Conservation (phyloP, 2,797 vertebrate species). For the Pseudopleuronectes americanus region DNA sequence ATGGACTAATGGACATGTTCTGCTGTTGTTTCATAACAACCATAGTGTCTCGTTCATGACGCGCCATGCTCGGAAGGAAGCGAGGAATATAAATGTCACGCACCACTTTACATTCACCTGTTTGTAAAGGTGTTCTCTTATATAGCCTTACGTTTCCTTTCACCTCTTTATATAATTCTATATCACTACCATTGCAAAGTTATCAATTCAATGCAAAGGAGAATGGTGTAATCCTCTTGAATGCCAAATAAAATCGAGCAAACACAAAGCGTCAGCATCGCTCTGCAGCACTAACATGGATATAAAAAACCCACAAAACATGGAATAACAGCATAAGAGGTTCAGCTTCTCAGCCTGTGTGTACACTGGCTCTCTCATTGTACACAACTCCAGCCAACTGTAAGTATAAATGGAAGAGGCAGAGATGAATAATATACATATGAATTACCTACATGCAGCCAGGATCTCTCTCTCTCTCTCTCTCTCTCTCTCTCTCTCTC, state of each 20-base stretch:
- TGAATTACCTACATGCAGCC: slow-evolving; percentile 73
- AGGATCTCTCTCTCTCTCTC: slow-evolving; percentile 23
- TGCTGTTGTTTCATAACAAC: slow-evolving; percentile 43
- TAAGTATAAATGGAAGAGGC: slow-evolving; percentile 76
- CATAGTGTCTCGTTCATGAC: slow-evolving; percentile 32
- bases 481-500: slow-evolving; percentile 9
- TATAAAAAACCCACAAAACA: slow-evolving; percentile 36
- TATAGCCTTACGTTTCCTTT: too few relatives aligned
- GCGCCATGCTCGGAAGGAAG: slow-evolving; percentile 16
- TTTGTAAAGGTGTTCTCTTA: not conserved
- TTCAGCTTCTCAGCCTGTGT: slow-evolving; percentile 26
- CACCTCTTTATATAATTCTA: not conserved
- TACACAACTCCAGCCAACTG: slow-evolving; percentile 73
- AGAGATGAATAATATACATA: slow-evolving; percentile 83
- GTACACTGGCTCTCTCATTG: slow-evolving; percentile 46
- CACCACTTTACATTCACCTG: not conserved
- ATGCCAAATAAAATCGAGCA: slow-evolving; percentile 13
- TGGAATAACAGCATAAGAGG: slow-evolving; percentile 44
- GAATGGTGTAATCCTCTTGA: not conserved
- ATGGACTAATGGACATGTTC: slow-evolving; percentile 48
- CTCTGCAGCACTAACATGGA: slow-evolving; percentile 13
- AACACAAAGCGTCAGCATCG: slow-evolving; percentile 4
- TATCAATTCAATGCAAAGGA: not conserved
- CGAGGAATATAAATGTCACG: not conserved
- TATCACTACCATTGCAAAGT: not conserved